Conservation (phyloP, 2,797 vertebrate genomes). For the Pseudomugil gertrudae region DNA sequence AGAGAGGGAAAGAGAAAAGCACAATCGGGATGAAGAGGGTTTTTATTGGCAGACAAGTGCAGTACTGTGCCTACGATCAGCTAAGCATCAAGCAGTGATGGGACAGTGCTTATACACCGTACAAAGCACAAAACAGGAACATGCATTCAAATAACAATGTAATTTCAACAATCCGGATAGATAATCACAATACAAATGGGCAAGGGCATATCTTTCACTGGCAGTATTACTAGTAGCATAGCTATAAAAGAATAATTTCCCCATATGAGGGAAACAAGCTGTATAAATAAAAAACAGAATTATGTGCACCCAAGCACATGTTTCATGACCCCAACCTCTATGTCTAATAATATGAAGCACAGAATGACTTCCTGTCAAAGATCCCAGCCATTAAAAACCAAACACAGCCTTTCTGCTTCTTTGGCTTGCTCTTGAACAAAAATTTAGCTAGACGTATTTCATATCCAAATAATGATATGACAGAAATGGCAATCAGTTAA, state of each 20-base stretch:
- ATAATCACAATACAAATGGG: slow-evolving; percentile 2
- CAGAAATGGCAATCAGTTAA: too few relatives aligned
- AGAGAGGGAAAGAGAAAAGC: slow-evolving; percentile 16
- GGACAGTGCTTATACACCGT: slow-evolving; percentile 46
- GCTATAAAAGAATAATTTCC: slow-evolving; percentile 1
- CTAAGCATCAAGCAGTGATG: slow-evolving; percentile 53
- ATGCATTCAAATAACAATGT: slow-evolving; percentile 54
- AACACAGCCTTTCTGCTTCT: slow-evolving; percentile 17
- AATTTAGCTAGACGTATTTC: neutral
- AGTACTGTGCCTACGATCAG: slow-evolving; percentile 61
- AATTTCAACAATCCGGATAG: neutral
- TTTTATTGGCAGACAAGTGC: slow-evolving; percentile 64
- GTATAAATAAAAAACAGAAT: slow-evolving; percentile 30
- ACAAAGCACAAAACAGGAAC: slow-evolving; percentile 64
- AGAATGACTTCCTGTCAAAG: slow-evolving; percentile 57
- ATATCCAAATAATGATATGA: neutral
- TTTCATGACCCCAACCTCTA: slow-evolving; percentile 41
- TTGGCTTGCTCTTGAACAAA: neutral
- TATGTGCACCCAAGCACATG: slow-evolving; percentile 15
- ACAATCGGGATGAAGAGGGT: slow-evolving; percentile 40
- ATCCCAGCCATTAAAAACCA: slow-evolving; percentile 17
- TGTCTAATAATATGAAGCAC: slow-evolving; percentile 52
- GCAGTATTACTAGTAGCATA: neutral
- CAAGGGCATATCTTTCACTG: neutral
- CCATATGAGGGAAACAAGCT: neutral